Evolutionary conservation across 2,888 invertebrate genomes (phyloP).

Genomic region (Stenodema calcarata): DNA sequence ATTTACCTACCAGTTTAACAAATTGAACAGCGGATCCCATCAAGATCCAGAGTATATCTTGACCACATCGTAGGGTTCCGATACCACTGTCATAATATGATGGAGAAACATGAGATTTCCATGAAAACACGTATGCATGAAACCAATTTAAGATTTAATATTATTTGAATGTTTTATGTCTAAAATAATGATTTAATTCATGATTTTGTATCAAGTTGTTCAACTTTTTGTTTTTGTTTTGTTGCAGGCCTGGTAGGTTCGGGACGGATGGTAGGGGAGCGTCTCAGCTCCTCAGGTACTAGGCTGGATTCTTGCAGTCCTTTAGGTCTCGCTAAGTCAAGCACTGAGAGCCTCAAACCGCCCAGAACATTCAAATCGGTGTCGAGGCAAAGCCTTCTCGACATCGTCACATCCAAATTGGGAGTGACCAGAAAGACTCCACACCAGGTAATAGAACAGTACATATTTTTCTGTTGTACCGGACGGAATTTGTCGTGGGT

Average conservation of each 20-base stretch:
- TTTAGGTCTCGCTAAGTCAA: conserved; percentile 62
- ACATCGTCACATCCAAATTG: conserved; percentile 81
- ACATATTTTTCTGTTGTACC: too few relatives aligned
- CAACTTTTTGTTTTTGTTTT: not conserved
- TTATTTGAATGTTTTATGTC: too few relatives aligned
- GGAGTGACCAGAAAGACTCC: conserved; percentile 63
- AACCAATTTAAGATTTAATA: too few relatives aligned
- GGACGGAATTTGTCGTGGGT: too few relatives aligned
- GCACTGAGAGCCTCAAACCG: conserved; percentile 63
- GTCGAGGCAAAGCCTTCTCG: conserved; percentile 70
- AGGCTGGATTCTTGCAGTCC: conserved; percentile 65
- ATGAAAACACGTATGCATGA: too few relatives aligned
- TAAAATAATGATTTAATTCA: too few relatives aligned
- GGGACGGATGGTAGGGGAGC: conserved; percentile 65
- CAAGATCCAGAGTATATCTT: too few relatives aligned
- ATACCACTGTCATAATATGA: too few relatives aligned
- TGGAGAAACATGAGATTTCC: too few relatives aligned
- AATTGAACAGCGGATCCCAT: too few relatives aligned
- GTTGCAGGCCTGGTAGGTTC: conserved; percentile 54
- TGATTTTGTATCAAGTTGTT: not conserved
- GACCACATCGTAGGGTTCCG: too few relatives aligned
- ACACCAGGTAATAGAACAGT: conserved; percentile 55
- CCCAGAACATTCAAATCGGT: conserved; percentile 65
- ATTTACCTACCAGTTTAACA: too few relatives aligned
- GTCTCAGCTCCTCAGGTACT: conserved; percentile 66